Percentiles rank a stretch among this genome's conserved stretches.
These are phyloP conservation scores for Chelonia mydas DNA, from an alignment of 2,797 vertebrate genomes.

Conservation along the genomic window DNA sequence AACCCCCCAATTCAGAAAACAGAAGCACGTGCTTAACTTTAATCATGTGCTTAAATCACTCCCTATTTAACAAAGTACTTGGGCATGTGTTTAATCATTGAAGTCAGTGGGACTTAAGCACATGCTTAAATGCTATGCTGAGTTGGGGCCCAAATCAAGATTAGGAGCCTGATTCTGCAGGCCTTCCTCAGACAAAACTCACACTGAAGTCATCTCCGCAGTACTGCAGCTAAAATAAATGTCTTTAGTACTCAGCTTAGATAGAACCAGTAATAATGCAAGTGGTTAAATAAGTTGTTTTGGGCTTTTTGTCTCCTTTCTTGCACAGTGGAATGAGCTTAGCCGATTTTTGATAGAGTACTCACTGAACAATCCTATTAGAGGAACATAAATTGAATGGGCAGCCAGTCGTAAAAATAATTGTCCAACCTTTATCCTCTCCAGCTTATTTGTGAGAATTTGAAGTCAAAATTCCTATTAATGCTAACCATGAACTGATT, in stretches of 20 bases:
- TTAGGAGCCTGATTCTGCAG: background rate
- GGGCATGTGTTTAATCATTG: background rate
- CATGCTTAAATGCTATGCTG: background rate
- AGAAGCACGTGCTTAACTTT: background rate
- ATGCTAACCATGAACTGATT: conserved; percentile 53
- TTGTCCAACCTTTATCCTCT: conserved; percentile 58
- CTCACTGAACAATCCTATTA: conserved; percentile 60
- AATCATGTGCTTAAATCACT: too few relatives aligned
- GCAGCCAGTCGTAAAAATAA: conserved; percentile 68
- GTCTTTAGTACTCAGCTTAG: conserved; percentile 7
- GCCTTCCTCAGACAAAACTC: conserved; percentile 14
- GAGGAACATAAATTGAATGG: conserved; percentile 64
- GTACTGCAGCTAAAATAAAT: background rate
- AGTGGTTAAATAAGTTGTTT: conserved; percentile 41
- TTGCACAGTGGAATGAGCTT: conserved; percentile 44
- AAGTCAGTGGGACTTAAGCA: background rate
- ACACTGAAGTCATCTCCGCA: background rate
- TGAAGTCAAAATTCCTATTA: conserved; percentile 49
- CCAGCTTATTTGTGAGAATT: conserved; percentile 60
- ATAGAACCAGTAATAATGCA: conserved; percentile 21
- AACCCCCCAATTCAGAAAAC: background rate
- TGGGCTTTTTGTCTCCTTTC: background rate
- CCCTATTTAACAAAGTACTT: background rate
- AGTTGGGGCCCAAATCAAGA: background rate
- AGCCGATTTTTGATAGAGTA: conserved; percentile 46